phyloP scores from a whole-genome alignment of 2,797 vertebrate genomes.

The Pseudocheirus occidentalis region DNA sequence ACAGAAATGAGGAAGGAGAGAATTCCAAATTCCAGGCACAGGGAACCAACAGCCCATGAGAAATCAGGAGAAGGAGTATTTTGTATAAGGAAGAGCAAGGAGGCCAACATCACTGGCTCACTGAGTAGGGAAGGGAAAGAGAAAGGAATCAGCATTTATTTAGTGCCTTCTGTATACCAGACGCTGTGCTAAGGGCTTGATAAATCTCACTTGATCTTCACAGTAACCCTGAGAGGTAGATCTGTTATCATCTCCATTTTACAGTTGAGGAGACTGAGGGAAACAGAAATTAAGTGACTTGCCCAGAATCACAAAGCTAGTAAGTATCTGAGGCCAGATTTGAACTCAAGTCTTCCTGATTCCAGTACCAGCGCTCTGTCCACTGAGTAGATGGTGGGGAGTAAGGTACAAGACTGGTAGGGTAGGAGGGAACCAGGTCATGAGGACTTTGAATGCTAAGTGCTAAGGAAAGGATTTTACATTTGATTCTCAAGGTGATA shows the following conservation, averaged over 20 bases:
- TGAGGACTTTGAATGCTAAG: neutral
- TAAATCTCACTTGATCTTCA: neutral
- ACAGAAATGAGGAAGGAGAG: neutral
- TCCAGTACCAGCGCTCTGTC: neutral
- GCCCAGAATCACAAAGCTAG: neutral
- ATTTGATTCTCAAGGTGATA: neutral
- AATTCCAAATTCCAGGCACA: neutral
- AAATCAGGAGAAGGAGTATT: neutral
- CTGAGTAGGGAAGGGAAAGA: neutral
- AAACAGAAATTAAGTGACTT: neutral
- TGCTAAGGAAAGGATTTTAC: neutral
- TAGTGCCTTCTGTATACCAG: neutral
- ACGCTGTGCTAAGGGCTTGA: neutral
- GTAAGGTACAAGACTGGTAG: neutral
- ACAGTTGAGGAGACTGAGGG: neutral
- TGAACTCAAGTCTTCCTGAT: neutral
- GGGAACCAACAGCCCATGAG: neutral
- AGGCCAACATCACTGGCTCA: neutral
- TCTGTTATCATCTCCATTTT: neutral
- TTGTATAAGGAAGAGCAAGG: neutral
- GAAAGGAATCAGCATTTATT: neutral
- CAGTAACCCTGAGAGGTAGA: neutral
- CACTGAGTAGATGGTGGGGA: neutral
- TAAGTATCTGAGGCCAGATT: neutral
- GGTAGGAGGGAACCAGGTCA: neutral